These are phyloP conservation scores for Oreortyx pictus DNA, from an alignment of 2,797 vertebrate species.

Conservation along the genomic window DNA sequence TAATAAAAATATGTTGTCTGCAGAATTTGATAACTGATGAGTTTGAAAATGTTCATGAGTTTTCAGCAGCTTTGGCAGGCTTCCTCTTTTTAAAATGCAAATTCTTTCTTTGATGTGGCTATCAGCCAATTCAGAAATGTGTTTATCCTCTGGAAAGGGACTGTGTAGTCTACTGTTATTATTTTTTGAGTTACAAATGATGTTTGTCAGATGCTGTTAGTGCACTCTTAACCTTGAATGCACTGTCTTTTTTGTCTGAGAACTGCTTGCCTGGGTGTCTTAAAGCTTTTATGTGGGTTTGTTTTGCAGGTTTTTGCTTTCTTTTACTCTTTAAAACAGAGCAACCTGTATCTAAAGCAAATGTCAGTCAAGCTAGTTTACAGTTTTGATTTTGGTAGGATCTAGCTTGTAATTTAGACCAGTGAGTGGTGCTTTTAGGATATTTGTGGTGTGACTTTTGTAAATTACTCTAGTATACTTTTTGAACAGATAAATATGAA, in stretches of 20 bases:
- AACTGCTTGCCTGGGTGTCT: background rate
- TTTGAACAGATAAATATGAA: background rate
- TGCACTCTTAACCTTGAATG: background rate
- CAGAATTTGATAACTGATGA: constrained; percentile 17
- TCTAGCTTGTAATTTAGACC: background rate
- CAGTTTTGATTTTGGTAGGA: background rate
- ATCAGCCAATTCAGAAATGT: constrained; percentile 30
- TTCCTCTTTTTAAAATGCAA: background rate
- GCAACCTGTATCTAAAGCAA: background rate
- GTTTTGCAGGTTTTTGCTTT: background rate
- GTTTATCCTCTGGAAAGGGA: background rate
- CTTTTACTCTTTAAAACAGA: constrained; percentile 25
- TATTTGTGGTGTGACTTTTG: background rate
- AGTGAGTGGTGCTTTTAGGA: background rate
- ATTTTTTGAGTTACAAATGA: background rate
- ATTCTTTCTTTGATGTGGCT: constrained; percentile 32
- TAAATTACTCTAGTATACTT: background rate
- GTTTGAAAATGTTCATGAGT: constrained; percentile 26
- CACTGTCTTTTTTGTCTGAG: background rate
- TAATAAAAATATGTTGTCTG: constrained; percentile 41
- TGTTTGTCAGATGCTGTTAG: background rate
- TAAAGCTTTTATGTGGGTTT: background rate
- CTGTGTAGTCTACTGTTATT: background rate
- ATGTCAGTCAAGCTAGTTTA: background rate
- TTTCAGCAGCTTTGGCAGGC: constrained; percentile 9